These are phyloP conservation scores for Coracopsis vasa DNA, from an alignment of 2,113 vertebrate genomes.

Conservation along the genomic window DNA sequence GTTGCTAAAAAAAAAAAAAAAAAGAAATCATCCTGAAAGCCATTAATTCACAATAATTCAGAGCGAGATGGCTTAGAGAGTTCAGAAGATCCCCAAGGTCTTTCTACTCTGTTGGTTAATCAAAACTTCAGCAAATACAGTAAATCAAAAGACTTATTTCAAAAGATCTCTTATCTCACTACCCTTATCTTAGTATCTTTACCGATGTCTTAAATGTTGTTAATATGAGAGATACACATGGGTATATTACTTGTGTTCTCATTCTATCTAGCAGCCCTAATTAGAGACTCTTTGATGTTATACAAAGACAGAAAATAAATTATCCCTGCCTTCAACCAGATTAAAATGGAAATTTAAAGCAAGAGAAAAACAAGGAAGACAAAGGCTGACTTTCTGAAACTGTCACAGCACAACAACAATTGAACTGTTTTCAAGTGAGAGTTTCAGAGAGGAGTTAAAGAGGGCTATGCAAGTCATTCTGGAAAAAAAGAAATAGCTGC, in stretches of 20 bases:
- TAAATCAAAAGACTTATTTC: conserved; percentile 55
- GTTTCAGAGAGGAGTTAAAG: not conserved
- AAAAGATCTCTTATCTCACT: not conserved
- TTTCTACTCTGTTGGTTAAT: conserved; percentile 17
- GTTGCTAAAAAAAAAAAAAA: not conserved
- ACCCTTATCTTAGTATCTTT: not conserved
- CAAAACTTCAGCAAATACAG: conserved; percentile 26
- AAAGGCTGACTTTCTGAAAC: not conserved
- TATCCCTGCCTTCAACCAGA: not conserved
- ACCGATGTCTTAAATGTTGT: conserved; percentile 20
- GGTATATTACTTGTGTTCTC: not conserved
- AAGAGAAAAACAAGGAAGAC: not conserved
- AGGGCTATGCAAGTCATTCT: not conserved
- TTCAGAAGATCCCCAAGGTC: not conserved
- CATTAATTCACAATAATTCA: conserved; percentile 5
- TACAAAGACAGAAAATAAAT: not conserved
- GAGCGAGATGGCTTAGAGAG: not conserved
- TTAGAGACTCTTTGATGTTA: not conserved
- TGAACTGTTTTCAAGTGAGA: not conserved
- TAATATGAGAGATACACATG: not conserved
- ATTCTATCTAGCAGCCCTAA: not conserved
- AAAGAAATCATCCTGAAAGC: not conserved
- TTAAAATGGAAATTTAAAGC: not conserved
- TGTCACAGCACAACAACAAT: not conserved
- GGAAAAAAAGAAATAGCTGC: not conserved